Percentiles rank a stretch among this genome's conserved stretches.
Conservation (phyloP, 2,888 invertebrate species). For the Hymenopus coronatus region DNA sequence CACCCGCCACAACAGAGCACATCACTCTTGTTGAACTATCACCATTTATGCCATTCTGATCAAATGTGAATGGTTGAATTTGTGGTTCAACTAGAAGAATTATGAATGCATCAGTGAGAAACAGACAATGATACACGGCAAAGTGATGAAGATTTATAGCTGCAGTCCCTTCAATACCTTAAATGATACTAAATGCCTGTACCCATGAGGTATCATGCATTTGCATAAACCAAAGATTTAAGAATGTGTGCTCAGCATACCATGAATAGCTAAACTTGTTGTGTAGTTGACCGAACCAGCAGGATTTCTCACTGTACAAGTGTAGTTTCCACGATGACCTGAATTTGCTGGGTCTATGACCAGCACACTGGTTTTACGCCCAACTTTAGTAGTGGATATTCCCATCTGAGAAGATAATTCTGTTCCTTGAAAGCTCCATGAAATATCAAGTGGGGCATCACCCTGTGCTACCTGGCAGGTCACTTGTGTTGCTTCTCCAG, state of each 20-base stretch:
- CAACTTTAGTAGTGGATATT: conserved; percentile 47
- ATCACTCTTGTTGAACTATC: conserved; percentile 53
- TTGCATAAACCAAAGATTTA: background rate
- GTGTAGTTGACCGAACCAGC: conserved; percentile 43
- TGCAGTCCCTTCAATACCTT: background rate
- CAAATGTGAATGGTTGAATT: conserved; percentile 54
- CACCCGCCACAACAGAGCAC: conserved; percentile 42
- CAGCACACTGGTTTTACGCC: conserved; percentile 50
- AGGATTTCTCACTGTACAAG: conserved; percentile 44
- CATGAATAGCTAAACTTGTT: conserved; percentile 35
- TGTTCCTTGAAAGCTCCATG: conserved; percentile 54
- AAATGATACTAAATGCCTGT: background rate
- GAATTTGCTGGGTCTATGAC: conserved; percentile 46
- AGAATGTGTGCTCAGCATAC: conserved; percentile 9
- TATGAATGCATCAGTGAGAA: background rate
- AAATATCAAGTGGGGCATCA: conserved; percentile 55
- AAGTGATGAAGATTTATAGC: background rate
- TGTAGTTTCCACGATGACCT: conserved; percentile 44
- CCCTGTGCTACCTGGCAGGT: conserved; percentile 63
- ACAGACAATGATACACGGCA: background rate
- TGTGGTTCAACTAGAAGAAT: conserved; percentile 48
- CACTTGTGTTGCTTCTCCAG: conserved; percentile 75
- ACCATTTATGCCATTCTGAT: conserved; percentile 50
- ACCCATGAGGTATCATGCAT: conserved; percentile 2
- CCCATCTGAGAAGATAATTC: conserved; percentile 44